Percentiles rank a stretch among this genome's conserved stretches.
Conservation (phyloP, 2,113 vertebrate genomes). For the Sceloporus tristichus region DNA sequence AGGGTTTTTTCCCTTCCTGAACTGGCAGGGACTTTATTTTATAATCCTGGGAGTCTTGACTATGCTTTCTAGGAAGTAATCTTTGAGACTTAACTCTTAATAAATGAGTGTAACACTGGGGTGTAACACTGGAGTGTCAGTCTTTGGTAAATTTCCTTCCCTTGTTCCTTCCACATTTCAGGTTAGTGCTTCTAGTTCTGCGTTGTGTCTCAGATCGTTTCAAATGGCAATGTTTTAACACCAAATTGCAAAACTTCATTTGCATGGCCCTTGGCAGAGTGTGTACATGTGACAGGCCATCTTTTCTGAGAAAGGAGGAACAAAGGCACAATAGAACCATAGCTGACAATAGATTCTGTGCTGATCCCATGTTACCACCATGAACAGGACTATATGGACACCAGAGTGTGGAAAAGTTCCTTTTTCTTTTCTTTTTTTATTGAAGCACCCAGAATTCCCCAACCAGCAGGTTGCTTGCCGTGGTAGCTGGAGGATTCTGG, state of each 20-base stretch:
- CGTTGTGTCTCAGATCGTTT: neutral
- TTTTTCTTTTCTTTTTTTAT: too few relatives aligned
- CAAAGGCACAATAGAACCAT: neutral
- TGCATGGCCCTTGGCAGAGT: neutral
- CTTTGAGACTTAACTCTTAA: neutral
- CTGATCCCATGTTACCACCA: neutral
- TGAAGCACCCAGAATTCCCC: too few relatives aligned
- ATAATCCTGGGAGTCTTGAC: neutral
- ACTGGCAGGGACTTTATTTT: neutral
- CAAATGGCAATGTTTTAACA: neutral
- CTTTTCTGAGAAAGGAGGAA: neutral
- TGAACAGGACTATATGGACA: neutral
- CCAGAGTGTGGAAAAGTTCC: too few relatives aligned
- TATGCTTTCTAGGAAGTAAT: neutral
- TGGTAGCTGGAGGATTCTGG: too few relatives aligned
- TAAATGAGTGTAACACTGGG: neutral
- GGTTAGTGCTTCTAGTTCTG: neutral
- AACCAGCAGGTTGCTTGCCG: too few relatives aligned
- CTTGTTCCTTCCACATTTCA: neutral
- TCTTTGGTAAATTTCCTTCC: neutral
- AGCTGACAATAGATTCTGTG: neutral
- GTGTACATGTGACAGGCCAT: too few relatives aligned
- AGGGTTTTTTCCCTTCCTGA: neutral
- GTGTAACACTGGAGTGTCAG: neutral
- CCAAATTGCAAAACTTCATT: neutral